Evolutionary conservation across 1,140 invertebrate species (phyloP).

Genomic region (Lepidurus packardi): DNA sequence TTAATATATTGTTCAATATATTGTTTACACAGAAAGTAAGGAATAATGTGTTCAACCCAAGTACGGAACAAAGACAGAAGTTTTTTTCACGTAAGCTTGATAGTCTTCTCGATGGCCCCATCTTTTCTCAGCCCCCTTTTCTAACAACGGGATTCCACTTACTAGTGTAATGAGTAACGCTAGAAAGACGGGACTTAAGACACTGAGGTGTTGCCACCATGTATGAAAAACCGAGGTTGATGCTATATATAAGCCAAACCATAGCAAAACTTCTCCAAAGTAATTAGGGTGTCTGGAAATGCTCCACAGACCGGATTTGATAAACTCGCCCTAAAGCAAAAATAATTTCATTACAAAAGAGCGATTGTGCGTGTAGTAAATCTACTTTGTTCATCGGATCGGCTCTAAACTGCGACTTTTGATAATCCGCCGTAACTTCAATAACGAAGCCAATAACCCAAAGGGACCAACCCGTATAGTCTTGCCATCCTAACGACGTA

Average conservation of each 20-base stretch:
- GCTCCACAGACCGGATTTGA: slow-evolving; percentile 69
- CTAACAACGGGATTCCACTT: slow-evolving; percentile 44
- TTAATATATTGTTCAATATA: not conserved
- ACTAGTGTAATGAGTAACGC: slow-evolving; percentile 42
- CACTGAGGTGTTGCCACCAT: slow-evolving; percentile 36
- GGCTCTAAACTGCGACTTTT: slow-evolving; percentile 82
- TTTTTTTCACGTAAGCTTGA: slow-evolving; percentile 41
- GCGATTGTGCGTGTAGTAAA: slow-evolving; percentile 42
- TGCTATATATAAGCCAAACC: slow-evolving; percentile 90
- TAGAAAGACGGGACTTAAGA: slow-evolving; percentile 44
- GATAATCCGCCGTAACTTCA: slow-evolving; percentile 83
- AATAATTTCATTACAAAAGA: not conserved
- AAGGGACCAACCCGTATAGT: slow-evolving; percentile 74
- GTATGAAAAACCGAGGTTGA: slow-evolving; percentile 46
- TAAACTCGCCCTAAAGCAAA: slow-evolving; percentile 40
- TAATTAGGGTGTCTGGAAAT: slow-evolving; percentile 90
- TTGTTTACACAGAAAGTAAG: not conserved
- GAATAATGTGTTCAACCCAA: slow-evolving; percentile 38
- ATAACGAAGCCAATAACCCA: slow-evolving; percentile 76
- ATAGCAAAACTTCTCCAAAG: slow-evolving; percentile 87
- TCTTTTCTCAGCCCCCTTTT: slow-evolving; percentile 40
- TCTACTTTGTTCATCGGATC: slow-evolving; percentile 79
- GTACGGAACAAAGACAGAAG: slow-evolving; percentile 43
- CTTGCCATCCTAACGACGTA: slow-evolving; percentile 40
- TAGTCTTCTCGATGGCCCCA: slow-evolving; percentile 43